A percentile compares a stretch with the other conserved stretches of the same genome.
Evolutionary conservation across 2,113 vertebrate species (phyloP).

Genomic region (Odontophorus gujanensis): DNA sequence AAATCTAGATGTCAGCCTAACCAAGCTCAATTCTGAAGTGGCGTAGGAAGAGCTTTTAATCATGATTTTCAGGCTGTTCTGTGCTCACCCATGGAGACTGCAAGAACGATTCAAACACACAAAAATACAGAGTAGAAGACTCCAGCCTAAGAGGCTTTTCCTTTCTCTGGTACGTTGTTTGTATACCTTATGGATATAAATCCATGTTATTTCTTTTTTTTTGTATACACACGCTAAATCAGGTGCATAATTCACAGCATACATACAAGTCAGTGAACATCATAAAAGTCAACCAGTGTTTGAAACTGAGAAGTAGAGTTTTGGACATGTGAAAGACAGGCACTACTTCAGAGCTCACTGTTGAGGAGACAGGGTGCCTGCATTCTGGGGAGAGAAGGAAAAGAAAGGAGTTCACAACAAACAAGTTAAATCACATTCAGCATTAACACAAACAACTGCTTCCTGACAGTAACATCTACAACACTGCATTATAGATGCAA

Average conservation of each 20-base stretch:
- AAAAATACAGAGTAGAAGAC: conserved; percentile 17
- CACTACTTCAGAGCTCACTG: neutral
- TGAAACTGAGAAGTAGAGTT: neutral
- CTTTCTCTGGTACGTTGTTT: neutral
- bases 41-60: conserved; percentile 63
- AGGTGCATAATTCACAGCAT: neutral
- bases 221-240: neutral
- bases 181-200: neutral
- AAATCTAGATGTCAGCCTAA: conserved; percentile 56
- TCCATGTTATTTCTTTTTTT: neutral
- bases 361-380: neutral
- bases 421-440: neutral
- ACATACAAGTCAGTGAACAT: neutral
- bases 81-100: neutral
- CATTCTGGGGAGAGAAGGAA: neutral
- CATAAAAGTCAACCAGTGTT: neutral
- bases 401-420: neutral
- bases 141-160: neutral
- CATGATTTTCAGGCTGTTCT: neutral
- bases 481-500: neutral
- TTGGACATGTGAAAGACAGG: neutral
- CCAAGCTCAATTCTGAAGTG: conserved; percentile 53
- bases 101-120: conserved; percentile 29
- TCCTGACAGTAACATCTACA: neutral
- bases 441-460: neutral